Conservation (phyloP, 2,797 vertebrate genomes). For the Sebastes kiyomatsui region DNA sequence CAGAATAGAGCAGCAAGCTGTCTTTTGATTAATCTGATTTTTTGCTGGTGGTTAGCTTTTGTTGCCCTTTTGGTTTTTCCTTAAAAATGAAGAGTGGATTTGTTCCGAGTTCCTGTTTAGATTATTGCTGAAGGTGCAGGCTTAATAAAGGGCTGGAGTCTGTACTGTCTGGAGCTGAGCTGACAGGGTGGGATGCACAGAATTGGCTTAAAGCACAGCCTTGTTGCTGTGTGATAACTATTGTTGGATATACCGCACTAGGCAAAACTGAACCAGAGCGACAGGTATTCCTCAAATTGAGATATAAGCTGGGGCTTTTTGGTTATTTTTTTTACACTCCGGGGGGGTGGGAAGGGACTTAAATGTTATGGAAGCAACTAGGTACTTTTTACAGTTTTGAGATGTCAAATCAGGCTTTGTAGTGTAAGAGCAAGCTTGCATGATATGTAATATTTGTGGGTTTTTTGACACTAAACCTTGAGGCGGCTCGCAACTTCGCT, state of each 20-base stretch:
- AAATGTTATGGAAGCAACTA: not conserved
- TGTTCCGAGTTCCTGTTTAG: conserved; percentile 66
- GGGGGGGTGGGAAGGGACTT: not conserved
- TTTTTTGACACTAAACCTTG: conserved; percentile 30
- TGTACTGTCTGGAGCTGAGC: conserved; percentile 71
- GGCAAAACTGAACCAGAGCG: conserved; percentile 17
- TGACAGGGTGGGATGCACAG: conserved; percentile 33
- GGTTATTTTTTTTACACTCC: conserved; percentile 32
- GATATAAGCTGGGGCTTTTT: not conserved
- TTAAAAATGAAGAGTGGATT: conserved; percentile 65
- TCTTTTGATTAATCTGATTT: conserved; percentile 48
- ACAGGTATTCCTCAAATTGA: not conserved
- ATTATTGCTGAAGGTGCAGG: conserved; percentile 60
- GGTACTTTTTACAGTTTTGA: conserved; percentile 51
- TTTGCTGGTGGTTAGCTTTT: conserved; percentile 58
- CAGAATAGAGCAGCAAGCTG: conserved; percentile 37
- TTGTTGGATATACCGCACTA: not conserved
- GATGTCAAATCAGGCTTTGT: conserved; percentile 9
- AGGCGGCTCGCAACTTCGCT: not conserved
- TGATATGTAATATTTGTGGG: conserved; percentile 11
- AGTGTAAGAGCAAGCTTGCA: not conserved
- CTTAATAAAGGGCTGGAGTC: conserved; percentile 59
- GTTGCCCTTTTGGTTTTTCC: conserved; percentile 61
- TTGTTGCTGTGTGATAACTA: not conserved
- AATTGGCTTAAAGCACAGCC: not conserved